A percentile compares a stretch with the other conserved stretches of the same genome.
These are phyloP conservation scores for Gallinago stenura DNA, from an alignment of 2,797 vertebrate genomes.

Conservation along the genomic window DNA sequence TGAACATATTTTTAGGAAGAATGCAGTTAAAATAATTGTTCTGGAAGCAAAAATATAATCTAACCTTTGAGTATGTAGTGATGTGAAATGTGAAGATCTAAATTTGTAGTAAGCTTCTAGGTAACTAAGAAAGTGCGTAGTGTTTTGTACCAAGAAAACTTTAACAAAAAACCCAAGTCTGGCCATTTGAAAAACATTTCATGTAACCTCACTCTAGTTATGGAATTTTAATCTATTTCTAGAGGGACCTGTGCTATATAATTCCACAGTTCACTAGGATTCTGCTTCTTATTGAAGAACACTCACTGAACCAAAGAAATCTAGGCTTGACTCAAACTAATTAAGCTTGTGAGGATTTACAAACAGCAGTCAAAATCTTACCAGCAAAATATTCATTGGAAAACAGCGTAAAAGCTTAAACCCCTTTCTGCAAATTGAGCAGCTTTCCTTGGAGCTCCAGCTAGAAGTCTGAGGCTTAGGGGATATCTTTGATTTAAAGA, in stretches of 20 bases:
- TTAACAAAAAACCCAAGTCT: not conserved
- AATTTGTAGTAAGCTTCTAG: not conserved
- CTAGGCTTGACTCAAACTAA: slow-evolving; percentile 31
- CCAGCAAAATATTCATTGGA: slow-evolving; percentile 1
- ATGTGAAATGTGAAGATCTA: not conserved
- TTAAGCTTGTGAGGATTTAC: slow-evolving; percentile 56
- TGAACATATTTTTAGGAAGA: not conserved
- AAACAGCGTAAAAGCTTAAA: not conserved
- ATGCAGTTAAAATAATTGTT: not conserved
- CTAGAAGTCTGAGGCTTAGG: slow-evolving; percentile 11
- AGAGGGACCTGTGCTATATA: not conserved
- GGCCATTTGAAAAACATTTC: not conserved
- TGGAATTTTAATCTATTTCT: slow-evolving; percentile 35
- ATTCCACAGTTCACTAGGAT: slow-evolving; percentile 23
- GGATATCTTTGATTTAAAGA: slow-evolving; percentile 36
- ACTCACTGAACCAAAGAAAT: slow-evolving; percentile 12
- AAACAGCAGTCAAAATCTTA: slow-evolving; percentile 32
- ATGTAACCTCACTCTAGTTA: not conserved
- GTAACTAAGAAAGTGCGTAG: not conserved
- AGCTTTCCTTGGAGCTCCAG: slow-evolving; percentile 22
- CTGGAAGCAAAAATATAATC: not conserved
- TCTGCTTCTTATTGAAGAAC: slow-evolving; percentile 32
- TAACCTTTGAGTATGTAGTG: not conserved
- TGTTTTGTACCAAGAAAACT: not conserved
- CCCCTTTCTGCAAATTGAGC: slow-evolving; percentile 7